Base-by-base conservation (phyloP, 1,140 invertebrate species). In the Frieseomelitta varia region DNA sequence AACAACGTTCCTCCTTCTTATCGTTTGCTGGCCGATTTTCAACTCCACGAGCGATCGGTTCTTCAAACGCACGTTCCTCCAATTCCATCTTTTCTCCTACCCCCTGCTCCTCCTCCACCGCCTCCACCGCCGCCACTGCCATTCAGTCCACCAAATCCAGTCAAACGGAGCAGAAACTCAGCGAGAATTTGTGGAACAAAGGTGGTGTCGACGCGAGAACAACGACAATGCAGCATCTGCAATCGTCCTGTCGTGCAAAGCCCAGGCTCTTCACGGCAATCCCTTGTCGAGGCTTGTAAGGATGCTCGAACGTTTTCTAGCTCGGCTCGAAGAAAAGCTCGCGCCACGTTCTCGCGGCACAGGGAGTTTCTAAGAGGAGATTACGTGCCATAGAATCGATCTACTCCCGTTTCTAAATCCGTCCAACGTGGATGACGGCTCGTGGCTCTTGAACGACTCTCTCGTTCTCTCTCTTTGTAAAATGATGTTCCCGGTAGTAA, bases 1-100 rank as follows among this genome's bases (percentile, higher is more conserved):
- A 79, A 72, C 15, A 34, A 78, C 15, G 75, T 84, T 34, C 81
- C 81, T 21, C 76, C 81, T 4, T 84, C 39, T 61, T 84, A 84
- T 63, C 81, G 81, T 51, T 27, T 84, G 19, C 24, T 84, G 15
- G 81, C 81, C 0, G 65, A 84, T 12, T 3, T 80, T 19, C 34
- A 80, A 0, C n/a, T 27, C 19, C 61, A 39, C 1, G 11, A 30
- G 4, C 24, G 63, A n/a, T 4, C 71, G 6, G 8, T 4, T 15
- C 24, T 2, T 10, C 75, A 58, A 19, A 21, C 51, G 15, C 15
- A 30, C 12, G 76, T 34, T 55, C 77, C 73, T 30, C 71, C 65
- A 14, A 30, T 67, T 67, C 2, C 65, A 0, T 34, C 87, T 2
- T 4, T 34, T 15, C 56, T 77, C 21, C 63, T 85, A 0, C 12